Evolutionary conservation across 2,113 vertebrate species (phyloP).

Genomic region (Ibidorhyncha struthersii): DNA sequence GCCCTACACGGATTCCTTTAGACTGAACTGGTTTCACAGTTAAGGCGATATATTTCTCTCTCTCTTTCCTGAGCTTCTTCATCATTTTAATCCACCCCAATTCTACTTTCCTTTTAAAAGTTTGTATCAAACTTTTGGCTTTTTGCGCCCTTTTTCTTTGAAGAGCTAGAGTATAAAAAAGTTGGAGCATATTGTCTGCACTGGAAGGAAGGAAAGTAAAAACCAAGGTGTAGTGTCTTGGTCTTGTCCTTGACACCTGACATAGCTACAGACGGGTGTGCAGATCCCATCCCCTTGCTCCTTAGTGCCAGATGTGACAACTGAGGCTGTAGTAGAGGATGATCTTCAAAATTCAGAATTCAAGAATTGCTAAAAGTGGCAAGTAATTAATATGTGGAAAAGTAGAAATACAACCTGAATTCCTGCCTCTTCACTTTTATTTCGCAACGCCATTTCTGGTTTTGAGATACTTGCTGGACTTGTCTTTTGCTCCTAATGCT

Average conservation of each 20-base stretch:
- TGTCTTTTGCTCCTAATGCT: not conserved
- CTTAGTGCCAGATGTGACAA: not conserved
- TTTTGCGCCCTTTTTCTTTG: not conserved
- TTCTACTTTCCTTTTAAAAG: not conserved
- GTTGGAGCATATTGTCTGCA: not conserved
- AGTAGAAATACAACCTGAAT: not conserved
- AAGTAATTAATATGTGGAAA: not conserved
- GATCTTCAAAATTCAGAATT: not conserved
- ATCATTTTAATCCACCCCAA: not conserved
- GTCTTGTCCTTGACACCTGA: not conserved
- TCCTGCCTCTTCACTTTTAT: not conserved
- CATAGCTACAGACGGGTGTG: not conserved
- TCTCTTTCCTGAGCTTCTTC: not conserved
- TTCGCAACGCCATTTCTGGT: fast-evolving
- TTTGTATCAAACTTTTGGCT: not conserved
- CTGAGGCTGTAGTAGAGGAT: not conserved
- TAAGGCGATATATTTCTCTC: not conserved
- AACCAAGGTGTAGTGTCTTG: not conserved
- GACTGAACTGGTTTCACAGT: not conserved
- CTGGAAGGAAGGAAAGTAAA: not conserved
- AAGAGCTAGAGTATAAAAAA: no score
- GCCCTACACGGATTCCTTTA: not conserved
- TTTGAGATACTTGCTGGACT: not conserved
- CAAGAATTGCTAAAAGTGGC: not conserved
- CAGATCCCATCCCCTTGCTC: not conserved